Conservation (phyloP, 2,888 invertebrate genomes). For the Lepas anatifera region DNA sequence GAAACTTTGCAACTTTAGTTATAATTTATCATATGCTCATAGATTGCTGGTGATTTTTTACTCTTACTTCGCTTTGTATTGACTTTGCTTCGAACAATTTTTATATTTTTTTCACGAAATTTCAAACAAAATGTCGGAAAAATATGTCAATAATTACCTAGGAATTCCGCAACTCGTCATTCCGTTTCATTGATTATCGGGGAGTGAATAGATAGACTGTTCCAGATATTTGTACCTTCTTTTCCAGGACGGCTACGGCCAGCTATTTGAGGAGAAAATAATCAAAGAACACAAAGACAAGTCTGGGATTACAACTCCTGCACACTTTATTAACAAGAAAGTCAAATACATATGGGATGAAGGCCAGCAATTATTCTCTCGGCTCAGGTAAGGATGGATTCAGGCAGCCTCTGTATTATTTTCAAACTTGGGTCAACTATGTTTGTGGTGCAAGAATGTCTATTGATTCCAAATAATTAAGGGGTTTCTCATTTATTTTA, state of each 20-base stretch:
- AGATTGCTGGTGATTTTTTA: too few relatives aligned
- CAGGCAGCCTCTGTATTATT: too few relatives aligned
- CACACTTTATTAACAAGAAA: constrained; percentile 35
- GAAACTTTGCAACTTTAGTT: too few relatives aligned
- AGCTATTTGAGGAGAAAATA: background rate
- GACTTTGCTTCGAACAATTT: background rate
- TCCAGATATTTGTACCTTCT: too few relatives aligned
- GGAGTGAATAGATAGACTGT: background rate
- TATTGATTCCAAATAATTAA: too few relatives aligned
- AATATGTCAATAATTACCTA: background rate
- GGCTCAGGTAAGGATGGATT: constrained; percentile 30
- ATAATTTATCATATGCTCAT: too few relatives aligned
- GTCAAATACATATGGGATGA: constrained; percentile 37
- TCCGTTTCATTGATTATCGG: background rate
- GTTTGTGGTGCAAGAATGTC: too few relatives aligned
- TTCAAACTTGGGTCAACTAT: too few relatives aligned
- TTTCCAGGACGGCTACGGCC: background rate
- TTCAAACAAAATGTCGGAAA: too few relatives aligned
- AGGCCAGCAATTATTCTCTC: constrained; percentile 28
- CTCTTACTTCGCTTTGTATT: too few relatives aligned
- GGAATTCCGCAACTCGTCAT: background rate
- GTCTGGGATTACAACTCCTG: background rate
- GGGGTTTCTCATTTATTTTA: too few relatives aligned
- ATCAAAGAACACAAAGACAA: background rate
- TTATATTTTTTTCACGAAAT: background rate